A percentile compares a stretch with the other conserved stretches of the same genome.
phyloP scores from a whole-genome alignment of 1,140 invertebrate species.

The Alviniconcha marisindica region DNA sequence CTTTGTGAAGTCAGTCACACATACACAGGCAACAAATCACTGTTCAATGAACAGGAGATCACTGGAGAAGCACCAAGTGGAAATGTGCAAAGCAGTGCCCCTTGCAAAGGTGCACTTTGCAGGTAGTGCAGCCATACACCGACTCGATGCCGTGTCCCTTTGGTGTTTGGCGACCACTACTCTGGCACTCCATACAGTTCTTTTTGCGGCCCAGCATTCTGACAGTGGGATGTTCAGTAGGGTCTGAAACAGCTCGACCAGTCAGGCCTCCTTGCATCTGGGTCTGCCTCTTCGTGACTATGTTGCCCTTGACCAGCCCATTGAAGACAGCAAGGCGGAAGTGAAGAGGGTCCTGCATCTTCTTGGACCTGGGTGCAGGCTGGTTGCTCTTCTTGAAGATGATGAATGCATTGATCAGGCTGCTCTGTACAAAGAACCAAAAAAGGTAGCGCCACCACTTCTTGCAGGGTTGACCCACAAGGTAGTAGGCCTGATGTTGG shows the following conservation, averaged over 20 bases:
- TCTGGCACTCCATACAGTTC: background rate
- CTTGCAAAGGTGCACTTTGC: conserved; percentile 7
- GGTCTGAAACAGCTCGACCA: background rate
- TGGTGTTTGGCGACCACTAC: background rate
- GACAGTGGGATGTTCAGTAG: background rate
- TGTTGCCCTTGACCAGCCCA: background rate
- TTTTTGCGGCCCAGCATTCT: background rate
- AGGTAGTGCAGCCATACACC: background rate
- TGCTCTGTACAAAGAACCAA: conserved; percentile 7
- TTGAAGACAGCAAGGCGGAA: conserved; percentile 14
- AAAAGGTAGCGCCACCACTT: conserved; percentile 23
- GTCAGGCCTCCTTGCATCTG: background rate
- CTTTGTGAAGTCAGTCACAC: too few species aligned
- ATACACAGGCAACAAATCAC: too few species aligned
- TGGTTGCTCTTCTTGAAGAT: background rate
- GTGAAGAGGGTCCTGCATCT: background rate
- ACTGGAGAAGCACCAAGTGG: background rate
- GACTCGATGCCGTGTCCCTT: conserved; percentile 1
- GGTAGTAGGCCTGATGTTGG: conserved; percentile 4
- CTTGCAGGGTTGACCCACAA: background rate
- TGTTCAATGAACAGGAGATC: too few species aligned
- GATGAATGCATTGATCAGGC: conserved; percentile 5
- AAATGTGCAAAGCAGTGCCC: conserved; percentile 1
- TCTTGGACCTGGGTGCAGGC: background rate
- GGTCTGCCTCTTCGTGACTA: background rate